Percentiles rank a stretch among this genome's conserved stretches.
Conservation (phyloP, 2,888 invertebrate genomes). For the Crioceris asparagi region DNA sequence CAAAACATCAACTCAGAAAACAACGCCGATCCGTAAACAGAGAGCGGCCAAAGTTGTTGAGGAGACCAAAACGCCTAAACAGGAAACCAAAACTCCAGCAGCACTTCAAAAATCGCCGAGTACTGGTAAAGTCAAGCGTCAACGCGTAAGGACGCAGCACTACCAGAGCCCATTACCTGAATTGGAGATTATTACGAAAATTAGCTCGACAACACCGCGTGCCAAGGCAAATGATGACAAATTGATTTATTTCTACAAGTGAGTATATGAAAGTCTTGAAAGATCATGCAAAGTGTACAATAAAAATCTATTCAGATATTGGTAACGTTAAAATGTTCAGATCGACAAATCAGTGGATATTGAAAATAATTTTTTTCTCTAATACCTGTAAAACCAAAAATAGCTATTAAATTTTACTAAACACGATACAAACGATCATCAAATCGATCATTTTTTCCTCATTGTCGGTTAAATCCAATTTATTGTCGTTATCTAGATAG, state of each 20-base stretch:
- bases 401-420: no score
- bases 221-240: conserved; percentile 58
- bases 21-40: conserved; percentile 33
- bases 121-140: conserved; percentile 40
- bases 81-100: conserved; percentile 24
- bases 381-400: no score
- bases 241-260: conserved; percentile 80
- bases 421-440: no score
- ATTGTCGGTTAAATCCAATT: no score
- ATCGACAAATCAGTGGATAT: no score
- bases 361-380: no score
- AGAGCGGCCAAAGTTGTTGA: conserved; percentile 42
- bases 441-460: no score
- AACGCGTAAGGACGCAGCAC: conserved; percentile 58
- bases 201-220: conserved; percentile 49
- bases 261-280: no score
- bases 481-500: no score
- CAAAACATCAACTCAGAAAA: conserved; percentile 47
- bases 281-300: no score
- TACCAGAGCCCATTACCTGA: conserved; percentile 78
- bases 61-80: conserved; percentile 29
- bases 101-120: conserved; percentile 31
- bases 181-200: conserved; percentile 63
- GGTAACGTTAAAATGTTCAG: no score
- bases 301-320: no score